A percentile compares a stretch with the other conserved stretches of the same genome.
Conservation (phyloP, 2,888 invertebrate species). For the Athalia cordata region DNA sequence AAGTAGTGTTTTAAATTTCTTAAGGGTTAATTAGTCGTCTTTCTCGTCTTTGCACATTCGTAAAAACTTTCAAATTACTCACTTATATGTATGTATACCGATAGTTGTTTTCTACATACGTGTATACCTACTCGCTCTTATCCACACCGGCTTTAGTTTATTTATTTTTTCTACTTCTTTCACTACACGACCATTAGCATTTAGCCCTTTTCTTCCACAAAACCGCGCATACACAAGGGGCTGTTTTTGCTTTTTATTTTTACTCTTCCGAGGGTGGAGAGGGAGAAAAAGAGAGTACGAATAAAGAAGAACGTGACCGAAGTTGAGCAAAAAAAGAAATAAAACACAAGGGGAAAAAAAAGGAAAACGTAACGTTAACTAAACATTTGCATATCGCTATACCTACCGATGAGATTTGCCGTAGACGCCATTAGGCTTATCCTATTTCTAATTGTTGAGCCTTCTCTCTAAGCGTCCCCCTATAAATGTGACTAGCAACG, state of each 20-base stretch:
- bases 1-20: no score
- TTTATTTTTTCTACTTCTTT: not conserved
- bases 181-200: not conserved
- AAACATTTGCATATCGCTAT: constrained; percentile 29
- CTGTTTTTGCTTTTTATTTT: no score
- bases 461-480: constrained; percentile 6
- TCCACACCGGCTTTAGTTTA: no score
- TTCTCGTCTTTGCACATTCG: not conserved
- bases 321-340: no score
- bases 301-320: constrained; percentile 15
- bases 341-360: not conserved
- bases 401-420: constrained; percentile 16
- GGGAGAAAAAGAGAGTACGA: not conserved
- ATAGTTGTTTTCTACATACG: not conserved
- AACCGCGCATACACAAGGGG: no score
- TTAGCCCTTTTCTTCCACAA: not conserved
- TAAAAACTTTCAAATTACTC: no score
- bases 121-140: not conserved
- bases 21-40: not conserved
- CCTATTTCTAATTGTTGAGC: not conserved
- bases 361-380: not conserved
- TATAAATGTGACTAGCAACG: not conserved
- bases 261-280: not conserved
- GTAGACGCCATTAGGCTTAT: constrained; percentile 13
- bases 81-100: no score